Percentiles rank a stretch among this genome's conserved stretches.
phyloP scores from a whole-genome alignment of 2,797 vertebrate genomes.

The Sternotherus odoratus region DNA sequence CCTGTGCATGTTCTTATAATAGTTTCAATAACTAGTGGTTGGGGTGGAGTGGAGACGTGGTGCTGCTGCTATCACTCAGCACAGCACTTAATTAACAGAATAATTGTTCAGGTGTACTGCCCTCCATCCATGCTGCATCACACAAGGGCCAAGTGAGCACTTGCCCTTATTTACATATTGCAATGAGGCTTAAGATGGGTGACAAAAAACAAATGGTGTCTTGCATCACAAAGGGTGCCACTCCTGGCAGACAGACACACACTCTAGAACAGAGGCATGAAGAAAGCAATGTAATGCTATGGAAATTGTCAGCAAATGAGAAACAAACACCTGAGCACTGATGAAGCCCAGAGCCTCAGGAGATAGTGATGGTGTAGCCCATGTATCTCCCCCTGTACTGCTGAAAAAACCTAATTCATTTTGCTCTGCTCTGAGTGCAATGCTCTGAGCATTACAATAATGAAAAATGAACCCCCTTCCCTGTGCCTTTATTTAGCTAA shows the following conservation, averaged over 20 bases:
- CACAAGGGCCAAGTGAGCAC: fast-evolving
- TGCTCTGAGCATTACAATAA: background rate
- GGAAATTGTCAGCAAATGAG: background rate
- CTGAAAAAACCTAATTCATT: background rate
- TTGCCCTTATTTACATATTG: fast-evolving
- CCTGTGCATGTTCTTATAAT: background rate
- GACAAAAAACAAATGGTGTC: background rate
- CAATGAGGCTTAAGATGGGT: fast-evolving
- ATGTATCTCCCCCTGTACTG: background rate
- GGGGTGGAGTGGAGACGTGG: background rate
- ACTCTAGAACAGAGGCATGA: background rate
- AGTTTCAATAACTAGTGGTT: background rate
- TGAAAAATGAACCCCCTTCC: background rate
- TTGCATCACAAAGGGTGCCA: background rate
- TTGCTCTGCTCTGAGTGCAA: background rate
- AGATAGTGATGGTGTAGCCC: background rate
- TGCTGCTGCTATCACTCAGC: background rate
- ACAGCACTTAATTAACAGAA: background rate
- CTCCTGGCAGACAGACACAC: fast-evolving
- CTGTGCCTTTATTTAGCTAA: background rate
- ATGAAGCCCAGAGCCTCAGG: background rate
- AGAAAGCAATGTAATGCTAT: background rate
- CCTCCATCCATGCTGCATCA: fast-evolving
- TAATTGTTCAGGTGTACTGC: background rate
- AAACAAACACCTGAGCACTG: fast-evolving